Evolutionary conservation across 2,113 vertebrate genomes (phyloP).

Genomic region (Plecotus auritus): DNA sequence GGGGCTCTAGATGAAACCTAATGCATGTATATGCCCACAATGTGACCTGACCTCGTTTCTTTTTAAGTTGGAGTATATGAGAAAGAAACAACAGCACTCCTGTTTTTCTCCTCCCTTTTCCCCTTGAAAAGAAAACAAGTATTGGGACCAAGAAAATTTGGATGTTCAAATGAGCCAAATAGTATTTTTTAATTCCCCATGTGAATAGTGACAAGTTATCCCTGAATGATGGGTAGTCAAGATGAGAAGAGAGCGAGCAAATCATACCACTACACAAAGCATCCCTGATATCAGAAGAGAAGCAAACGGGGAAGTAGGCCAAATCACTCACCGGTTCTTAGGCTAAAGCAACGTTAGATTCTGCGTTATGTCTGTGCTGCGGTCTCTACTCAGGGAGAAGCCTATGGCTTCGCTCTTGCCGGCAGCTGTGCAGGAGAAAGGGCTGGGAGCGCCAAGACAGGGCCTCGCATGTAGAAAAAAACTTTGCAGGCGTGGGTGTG

Average conservation of each 20-base stretch:
- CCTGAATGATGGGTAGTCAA: constrained; percentile 66
- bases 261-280: constrained; percentile 65
- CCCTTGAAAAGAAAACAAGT: constrained; percentile 41
- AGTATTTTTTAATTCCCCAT: constrained; percentile 42
- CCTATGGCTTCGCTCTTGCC: constrained; percentile 39
- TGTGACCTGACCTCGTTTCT: constrained; percentile 63
- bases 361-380: not conserved
- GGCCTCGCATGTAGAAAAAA: not conserved
- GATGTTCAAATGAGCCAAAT: constrained; percentile 60
- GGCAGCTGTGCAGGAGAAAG: not conserved
- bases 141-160: constrained; percentile 61
- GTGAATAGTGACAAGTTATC: constrained; percentile 61
- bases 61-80: constrained; percentile 51
- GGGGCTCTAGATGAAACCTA: constrained; percentile 60
- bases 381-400: constrained; percentile 45
- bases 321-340: constrained; percentile 41
- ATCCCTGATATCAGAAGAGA: constrained; percentile 82
- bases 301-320: constrained; percentile 55
- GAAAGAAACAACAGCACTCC: constrained; percentile 71
- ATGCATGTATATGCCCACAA: constrained; percentile 67
- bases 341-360: constrained; percentile 42
- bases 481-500: not conserved
- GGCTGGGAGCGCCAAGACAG: not conserved
- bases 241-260: constrained; percentile 23
- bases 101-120: constrained; percentile 60